Evolutionary conservation across 1,140 invertebrate species (phyloP), one percentile per base, ranked within the genome.

Genomic region (Dolichoris vasculosae): DNA sequence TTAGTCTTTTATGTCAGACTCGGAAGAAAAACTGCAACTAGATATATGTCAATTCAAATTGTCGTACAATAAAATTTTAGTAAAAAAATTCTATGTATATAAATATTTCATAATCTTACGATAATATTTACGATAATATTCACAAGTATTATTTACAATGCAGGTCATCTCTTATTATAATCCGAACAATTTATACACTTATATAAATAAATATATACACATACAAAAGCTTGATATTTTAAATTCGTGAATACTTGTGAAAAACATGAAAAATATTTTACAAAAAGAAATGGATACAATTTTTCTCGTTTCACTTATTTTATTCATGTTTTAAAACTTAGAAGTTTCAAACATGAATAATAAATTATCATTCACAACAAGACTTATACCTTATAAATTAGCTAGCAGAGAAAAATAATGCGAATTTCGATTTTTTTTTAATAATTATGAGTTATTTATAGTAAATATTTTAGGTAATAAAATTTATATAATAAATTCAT

Each of bases 71-170:
- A 17, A 35, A 51, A 40, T 32, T 23, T 32, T 13, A 17, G 75
- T 23, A 30, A 35, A 26, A 75, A 75, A 75, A 48, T 75, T 48
- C 30, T 80, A 81, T 75, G 76, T 85, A 75, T 51, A 81, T 85
- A 85, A 81, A 85, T 85, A 81, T 85, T 35, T 85, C 51, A 75
- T 43, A 51, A 23, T 55, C 32, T 26, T 40, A 38, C 78, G 84
- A 85, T 85, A 81, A 81, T 81, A 85, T 85, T 78, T 59, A 8
- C 8, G 23, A 46, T n/a, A n/a, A n/a, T n/a, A n/a, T n/a, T n/a
- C 59, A 85, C 77, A 85, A 55, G 77, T 3, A 48, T 64, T 85
- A 71, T 78, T 85, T 81, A 81, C 78, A 81, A 85, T 85, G 84
- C 84, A 78, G 78, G 78, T 81, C 78, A 35, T 81, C 83, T n/a